Percentiles rank a stretch among this genome's conserved stretches.
Conservation (phyloP, 2,113 vertebrate genomes). For the Hydrolagus affinis region DNA sequence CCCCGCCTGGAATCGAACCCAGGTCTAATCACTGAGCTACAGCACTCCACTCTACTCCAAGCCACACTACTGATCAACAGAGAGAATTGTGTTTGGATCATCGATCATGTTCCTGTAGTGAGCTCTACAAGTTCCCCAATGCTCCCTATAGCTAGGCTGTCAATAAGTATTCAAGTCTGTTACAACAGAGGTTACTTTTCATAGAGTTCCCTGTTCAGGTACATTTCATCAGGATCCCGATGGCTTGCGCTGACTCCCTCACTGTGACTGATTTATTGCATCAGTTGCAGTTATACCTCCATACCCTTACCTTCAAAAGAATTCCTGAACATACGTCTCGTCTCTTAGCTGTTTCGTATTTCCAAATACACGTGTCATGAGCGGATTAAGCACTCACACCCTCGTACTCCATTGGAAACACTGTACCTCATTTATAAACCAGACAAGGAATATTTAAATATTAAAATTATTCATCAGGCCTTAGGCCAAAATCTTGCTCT, state of each 20-base stretch:
- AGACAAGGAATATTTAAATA: too few species aligned
- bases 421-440: neutral
- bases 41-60: too few species aligned
- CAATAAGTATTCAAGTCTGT: neutral
- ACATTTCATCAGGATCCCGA: neutral
- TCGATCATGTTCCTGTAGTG: neutral
- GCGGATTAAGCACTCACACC: neutral
- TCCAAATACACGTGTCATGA: neutral
- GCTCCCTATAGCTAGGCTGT: neutral
- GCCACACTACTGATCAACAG: neutral
- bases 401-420: neutral
- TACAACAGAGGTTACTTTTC: too few species aligned
- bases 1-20: too few species aligned
- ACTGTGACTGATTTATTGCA: neutral
- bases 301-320: neutral
- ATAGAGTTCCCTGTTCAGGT: too few species aligned
- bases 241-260: neutral
- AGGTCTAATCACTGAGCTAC: too few species aligned
- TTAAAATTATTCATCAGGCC: neutral
- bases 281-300: conserved; percentile 4
- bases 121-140: neutral
- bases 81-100: neutral
- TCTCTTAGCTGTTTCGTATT: neutral
- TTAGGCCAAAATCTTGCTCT: neutral
- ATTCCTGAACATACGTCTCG: neutral